Base-by-base conservation (phyloP, 2,888 invertebrate species). In the Ophion ellenae region DNA sequence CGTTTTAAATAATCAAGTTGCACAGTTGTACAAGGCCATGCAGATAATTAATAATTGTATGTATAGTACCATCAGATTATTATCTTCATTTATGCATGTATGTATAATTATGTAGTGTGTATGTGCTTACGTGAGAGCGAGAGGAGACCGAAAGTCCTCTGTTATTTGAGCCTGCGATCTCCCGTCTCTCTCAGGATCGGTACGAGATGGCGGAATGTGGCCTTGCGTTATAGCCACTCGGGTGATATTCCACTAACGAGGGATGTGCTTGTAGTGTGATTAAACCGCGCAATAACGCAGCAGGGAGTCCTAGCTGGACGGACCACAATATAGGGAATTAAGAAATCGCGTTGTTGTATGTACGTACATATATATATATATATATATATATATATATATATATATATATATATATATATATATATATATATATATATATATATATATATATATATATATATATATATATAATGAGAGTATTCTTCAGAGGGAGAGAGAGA, bases 181-280 rank as follows among this genome's bases (percentile, higher is more conserved):
- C 66, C 64, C 75, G 28, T 85, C 67, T 77, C 66, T 73, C 45
- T 66, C 28, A 47, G 71, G 70, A 71, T 79, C 53, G 79, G 69
- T 64, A 67, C 67, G 67, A 71, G 67, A 53, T 77, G 78, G 83
- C 88, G 93, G 93, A 94, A 94, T 93, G 93, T 92, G 91, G 91
- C 89, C 90, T 90, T 90, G 89, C 90, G 92, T 93, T 93, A 93
- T 91, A 88, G 92, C 91, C 91, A 90, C 91, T 91, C 89, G 90
- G 89, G 90, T 90, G 92, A 92, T 93, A 93, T 93, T 90, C 93
- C 92, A 91, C 94, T 94, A 94, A 94, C 94, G 93, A 94, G 94
- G 92, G 92, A 93, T 92, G 92, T 91, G 92, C 92, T 92, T 91
- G 93, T 92, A 92, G 92, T 90, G 93, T 92, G 93, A 94, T 94